Evolutionary conservation across 2,888 invertebrate species (phyloP).

Genomic region (Epirrita christyi): DNA sequence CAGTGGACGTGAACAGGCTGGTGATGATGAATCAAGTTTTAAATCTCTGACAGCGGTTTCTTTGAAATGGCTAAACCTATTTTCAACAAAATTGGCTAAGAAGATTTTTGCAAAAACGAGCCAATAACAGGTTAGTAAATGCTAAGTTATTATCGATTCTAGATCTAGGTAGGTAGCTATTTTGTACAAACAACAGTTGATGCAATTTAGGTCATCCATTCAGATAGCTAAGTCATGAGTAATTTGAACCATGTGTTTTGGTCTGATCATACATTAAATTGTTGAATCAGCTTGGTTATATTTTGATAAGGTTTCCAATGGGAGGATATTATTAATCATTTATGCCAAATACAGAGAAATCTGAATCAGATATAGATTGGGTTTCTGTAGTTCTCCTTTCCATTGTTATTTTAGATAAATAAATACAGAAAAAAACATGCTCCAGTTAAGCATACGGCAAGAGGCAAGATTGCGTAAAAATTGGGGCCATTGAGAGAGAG

Average conservation of each 20-base stretch:
- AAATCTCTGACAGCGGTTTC: too few relatives aligned
- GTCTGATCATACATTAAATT: constrained; percentile 13
- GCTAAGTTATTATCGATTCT: not conserved
- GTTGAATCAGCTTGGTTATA: constrained; percentile 17
- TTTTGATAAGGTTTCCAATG: constrained; percentile 14
- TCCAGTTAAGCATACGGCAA: too few relatives aligned
- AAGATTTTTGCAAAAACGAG: too few relatives aligned
- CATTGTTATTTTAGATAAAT: too few relatives aligned
- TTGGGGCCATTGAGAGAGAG: too few relatives aligned
- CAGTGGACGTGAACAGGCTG: too few relatives aligned
- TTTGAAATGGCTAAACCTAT: too few relatives aligned
- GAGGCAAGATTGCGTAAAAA: too few relatives aligned
- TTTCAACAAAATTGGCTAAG: too few relatives aligned
- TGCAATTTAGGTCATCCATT: constrained; percentile 23
- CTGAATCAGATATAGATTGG: not conserved
- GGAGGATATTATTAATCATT: constrained; percentile 16
- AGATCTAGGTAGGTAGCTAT: not conserved
- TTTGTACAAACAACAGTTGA: constrained; percentile 10
- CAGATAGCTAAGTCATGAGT: constrained; percentile 15
- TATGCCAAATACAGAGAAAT: not conserved
- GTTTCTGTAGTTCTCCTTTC: not conserved
- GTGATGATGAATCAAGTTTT: too few relatives aligned
- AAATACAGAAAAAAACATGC: too few relatives aligned
- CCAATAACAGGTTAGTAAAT: too few relatives aligned
- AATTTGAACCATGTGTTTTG: constrained; percentile 16